These are phyloP conservation scores for Centruroides sculpturatus DNA, from an alignment of 1,140 invertebrate genomes.

Conservation along the genomic window DNA sequence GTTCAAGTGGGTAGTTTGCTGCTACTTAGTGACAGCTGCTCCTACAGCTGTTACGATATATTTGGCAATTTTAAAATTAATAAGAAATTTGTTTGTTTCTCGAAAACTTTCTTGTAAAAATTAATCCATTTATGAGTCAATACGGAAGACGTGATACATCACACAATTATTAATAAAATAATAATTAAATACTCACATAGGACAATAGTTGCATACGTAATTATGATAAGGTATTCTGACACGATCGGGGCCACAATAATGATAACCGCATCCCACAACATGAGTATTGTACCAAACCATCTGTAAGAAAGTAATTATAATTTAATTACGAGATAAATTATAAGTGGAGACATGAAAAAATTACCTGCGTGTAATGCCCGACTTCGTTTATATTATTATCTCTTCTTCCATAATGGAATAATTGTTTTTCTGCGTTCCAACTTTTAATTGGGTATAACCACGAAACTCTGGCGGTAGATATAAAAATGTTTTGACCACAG, in stretches of 20 bases:
- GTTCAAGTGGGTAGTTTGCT: too few species aligned
- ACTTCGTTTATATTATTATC: slow-evolving; percentile 44
- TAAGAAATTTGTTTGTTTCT: too few species aligned
- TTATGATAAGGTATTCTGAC: slow-evolving; percentile 50
- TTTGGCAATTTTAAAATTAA: too few species aligned
- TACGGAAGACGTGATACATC: too few species aligned
- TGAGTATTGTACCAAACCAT: slow-evolving; percentile 60
- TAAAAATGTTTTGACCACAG: slow-evolving; percentile 70
- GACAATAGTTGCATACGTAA: slow-evolving; percentile 79
- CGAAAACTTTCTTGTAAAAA: too few species aligned
- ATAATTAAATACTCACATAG: slow-evolving; percentile 43
- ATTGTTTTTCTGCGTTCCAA: slow-evolving; percentile 58
- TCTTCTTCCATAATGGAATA: slow-evolving; percentile 52
- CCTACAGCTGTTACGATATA: too few species aligned
- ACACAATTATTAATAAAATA: too few species aligned
- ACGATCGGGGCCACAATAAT: slow-evolving; percentile 43
- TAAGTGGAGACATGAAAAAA: too few species aligned
- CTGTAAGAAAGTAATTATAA: slow-evolving; percentile 3
- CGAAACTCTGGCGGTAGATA: slow-evolving; percentile 54
- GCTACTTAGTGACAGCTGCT: too few species aligned
- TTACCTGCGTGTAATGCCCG: slow-evolving; percentile 66
- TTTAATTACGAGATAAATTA: too few species aligned
- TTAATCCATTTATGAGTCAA: too few species aligned
- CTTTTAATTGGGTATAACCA: slow-evolving; percentile 65
- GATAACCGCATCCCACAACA: slow-evolving; percentile 58